Evolutionary conservation across 2,113 vertebrate genomes (phyloP), one percentile per base, ranked within the genome.

Genomic region (Campylomormyrus numenius): DNA sequence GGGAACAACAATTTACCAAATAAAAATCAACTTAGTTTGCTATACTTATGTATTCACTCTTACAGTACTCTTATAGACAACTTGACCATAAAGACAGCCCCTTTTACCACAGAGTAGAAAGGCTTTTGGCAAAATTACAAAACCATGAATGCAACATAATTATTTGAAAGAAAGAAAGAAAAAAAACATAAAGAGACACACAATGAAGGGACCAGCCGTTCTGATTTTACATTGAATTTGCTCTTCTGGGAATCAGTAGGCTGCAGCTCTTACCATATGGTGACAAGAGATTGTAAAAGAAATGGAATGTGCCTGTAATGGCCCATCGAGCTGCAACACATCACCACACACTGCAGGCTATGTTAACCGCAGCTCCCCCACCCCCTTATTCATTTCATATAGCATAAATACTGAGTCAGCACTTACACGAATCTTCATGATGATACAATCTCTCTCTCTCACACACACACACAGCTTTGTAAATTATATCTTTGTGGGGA

Each of bases 261-360:
- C 46, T 89, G 89, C 85, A 11, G 48, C 90, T 92, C 92, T 91
- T 74, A 53, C 90, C 89, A 92, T 91, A 92, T 88, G 91, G 92
- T 89, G 10, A 87, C 91, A 90, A 90, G 91, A 92, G 93, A 95
- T 93, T 94, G 93, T 94, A 94, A 95, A 95, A 94, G 92, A 93
- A 94, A 94, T 91, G 89, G 87, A 91, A 91, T 92, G 89, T 77
- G 91, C 92, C 94, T 93, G 92, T 94, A 95, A 94, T 93, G 94
- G 92, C 83, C 91, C 62, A 88, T 91, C 90, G 90, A 91, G 93
- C 93, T 93, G 95, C 94, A 93, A 94, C 94, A 95, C 94, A 93
- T 96, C 94, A 92, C 92, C 92, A 92, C 93, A 93, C 93, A 91
- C 94, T 93, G 90, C 93, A 2, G 77, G 88, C 85, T 89, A 89